Evolutionary conservation across 2,113 vertebrate genomes (phyloP).

Genomic region (Amblyornis subalaris): DNA sequence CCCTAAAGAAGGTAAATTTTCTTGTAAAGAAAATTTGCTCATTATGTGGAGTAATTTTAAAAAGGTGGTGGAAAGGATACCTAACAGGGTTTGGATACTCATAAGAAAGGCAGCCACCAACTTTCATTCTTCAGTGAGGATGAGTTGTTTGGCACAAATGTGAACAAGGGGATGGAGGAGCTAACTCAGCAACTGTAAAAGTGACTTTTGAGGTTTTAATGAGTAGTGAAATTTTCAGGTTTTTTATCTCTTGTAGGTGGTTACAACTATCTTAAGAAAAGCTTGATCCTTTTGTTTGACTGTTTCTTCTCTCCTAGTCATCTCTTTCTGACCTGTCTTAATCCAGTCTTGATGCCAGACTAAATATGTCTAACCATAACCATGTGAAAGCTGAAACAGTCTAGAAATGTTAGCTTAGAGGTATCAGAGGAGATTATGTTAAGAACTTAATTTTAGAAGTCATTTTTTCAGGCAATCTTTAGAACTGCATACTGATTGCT

Average conservation of each 20-base stretch:
- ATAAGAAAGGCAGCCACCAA: not conserved
- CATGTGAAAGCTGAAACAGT: not conserved
- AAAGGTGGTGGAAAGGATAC: not conserved
- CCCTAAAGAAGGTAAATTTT: not conserved
- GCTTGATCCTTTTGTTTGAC: not conserved
- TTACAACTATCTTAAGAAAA: not conserved
- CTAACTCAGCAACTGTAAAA: not conserved
- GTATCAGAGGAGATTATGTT: constrained; percentile 20
- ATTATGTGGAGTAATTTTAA: not conserved
- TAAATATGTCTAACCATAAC: not conserved
- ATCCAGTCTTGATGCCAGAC: not conserved
- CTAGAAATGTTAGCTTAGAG: constrained; percentile 19
- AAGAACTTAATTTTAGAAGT: constrained; percentile 46
- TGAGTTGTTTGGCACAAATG: not conserved
- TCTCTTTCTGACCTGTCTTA: not conserved
- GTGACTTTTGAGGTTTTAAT: not conserved
- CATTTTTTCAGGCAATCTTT: constrained; percentile 12
- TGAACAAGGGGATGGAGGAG: not conserved
- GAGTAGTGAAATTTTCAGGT: not conserved
- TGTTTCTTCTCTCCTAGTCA: not conserved
- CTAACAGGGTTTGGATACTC: not conserved
- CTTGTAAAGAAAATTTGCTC: not conserved
- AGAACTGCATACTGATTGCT: constrained; percentile 37
- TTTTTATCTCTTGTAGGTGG: not conserved
- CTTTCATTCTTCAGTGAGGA: not conserved